phyloP scores from a whole-genome alignment of 2,113 vertebrate species.

The Siphamia tubifer region DNA sequence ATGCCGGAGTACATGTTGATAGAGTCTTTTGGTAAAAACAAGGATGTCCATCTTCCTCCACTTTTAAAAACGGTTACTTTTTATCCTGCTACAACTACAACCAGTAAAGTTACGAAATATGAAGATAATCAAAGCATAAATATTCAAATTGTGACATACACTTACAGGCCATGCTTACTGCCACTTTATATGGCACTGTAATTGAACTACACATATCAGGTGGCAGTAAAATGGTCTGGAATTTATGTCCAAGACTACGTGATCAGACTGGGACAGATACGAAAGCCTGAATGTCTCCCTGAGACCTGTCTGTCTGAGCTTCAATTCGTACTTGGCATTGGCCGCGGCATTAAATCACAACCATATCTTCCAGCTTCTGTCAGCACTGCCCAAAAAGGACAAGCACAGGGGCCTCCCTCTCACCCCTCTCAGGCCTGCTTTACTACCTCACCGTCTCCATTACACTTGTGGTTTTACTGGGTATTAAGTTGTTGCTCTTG shows the following conservation, averaged over 20 bases:
- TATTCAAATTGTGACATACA: constrained; percentile 11
- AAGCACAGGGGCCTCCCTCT: constrained; percentile 23
- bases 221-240: constrained; percentile 53
- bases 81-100: too few relatives aligned
- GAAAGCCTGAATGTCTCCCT: constrained; percentile 55
- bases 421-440: not conserved
- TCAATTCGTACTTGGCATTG: constrained; percentile 52
- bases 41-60: too few relatives aligned
- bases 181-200: constrained; percentile 46
- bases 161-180: constrained; percentile 19
- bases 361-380: constrained; percentile 53
- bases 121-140: constrained; percentile 11
- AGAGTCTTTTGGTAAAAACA: too few relatives aligned
- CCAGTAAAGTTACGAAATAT: too few relatives aligned
- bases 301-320: constrained; percentile 48
- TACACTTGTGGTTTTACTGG: constrained; percentile 30
- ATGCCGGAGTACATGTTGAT: too few relatives aligned
- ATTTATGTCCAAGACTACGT: constrained; percentile 47
- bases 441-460: constrained; percentile 16
- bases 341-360: constrained; percentile 53
- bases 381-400: constrained; percentile 65
- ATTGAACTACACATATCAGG: constrained; percentile 40
- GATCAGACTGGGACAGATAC: constrained; percentile 55
- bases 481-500: constrained; percentile 50
- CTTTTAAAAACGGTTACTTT: not conserved